These are phyloP conservation scores for Dromius quadrimaculatus DNA, from an alignment of 2,888 invertebrate genomes.

Conservation along the genomic window DNA sequence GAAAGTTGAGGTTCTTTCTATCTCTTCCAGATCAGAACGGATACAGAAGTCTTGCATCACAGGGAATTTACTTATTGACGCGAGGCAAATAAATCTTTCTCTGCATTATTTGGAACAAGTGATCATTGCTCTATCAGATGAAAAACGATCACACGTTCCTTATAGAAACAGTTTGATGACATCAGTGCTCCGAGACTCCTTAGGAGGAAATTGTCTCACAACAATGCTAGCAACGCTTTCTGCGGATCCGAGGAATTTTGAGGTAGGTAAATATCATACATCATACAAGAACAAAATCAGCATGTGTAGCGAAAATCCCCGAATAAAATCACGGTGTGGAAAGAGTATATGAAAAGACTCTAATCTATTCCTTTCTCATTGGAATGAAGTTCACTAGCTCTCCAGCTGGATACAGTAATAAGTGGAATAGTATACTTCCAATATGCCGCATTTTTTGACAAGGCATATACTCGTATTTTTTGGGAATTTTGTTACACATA, in stretches of 20 bases:
- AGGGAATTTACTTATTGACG: conserved; percentile 67
- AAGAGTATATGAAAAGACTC: too few species aligned
- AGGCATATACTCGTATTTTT: too few species aligned
- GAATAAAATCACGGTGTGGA: too few species aligned
- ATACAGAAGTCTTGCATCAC: conserved; percentile 67
- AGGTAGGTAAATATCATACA: conserved; percentile 55
- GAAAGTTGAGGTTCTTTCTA: not conserved
- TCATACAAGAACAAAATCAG: not conserved
- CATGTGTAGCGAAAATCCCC: too few species aligned
- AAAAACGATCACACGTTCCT: conserved; percentile 64
- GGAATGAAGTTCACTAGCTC: too few species aligned
- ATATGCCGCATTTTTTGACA: too few species aligned
- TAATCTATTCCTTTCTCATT: too few species aligned
- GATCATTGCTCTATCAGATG: conserved; percentile 64
- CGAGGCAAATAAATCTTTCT: conserved; percentile 70
- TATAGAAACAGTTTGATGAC: conserved; percentile 71
- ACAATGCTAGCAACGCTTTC: conserved; percentile 69
- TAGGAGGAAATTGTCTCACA: conserved; percentile 70
- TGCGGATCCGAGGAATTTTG: conserved; percentile 60
- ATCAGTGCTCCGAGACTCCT: conserved; percentile 68
- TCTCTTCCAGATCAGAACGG: conserved; percentile 67
- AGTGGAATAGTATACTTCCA: too few species aligned
- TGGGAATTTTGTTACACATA: too few species aligned
- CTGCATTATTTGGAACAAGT: conserved; percentile 71
- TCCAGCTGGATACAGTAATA: too few species aligned